Base-by-base conservation (phyloP, 2,797 vertebrate genomes). In the Sebastes minor region DNA sequence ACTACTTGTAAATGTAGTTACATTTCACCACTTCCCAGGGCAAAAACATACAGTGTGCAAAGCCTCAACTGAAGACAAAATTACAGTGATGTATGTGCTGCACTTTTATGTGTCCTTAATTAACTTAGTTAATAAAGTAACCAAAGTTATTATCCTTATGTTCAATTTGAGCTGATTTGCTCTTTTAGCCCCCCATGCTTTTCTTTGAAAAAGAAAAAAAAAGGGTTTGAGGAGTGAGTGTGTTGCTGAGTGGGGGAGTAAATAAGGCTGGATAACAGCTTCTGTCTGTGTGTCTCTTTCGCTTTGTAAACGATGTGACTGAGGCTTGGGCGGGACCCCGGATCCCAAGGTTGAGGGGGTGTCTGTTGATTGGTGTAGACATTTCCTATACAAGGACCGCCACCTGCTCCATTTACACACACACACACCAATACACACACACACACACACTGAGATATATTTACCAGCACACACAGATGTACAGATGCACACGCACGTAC, bases 301-400 rank as follows among this genome's bases (percentile, higher is more conserved):
- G 88, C 88, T 95, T 94, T 93, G 73, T 75, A 83, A 80, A 73
- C 74, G 49, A 78, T 85, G 88, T 92, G 91, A 94, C 84, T 85
- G 88, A 93, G 81, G 89, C 81, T 80, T 88, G 87, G 90, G 84
- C 85, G 85, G 89, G 89, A 93, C 92, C 89, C 80, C 35, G 65
- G 84, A 88, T 89, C 90, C 90, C 93, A 95, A 95, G 94, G 95
- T 95, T 95, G 95, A 95, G 89, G 90, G 84, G 92, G 81, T 87
- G 89, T 88, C 85, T 81, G 83, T 78, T 95, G 95, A 96, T 96
- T 95, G 92, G 89, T 89, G 88, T 93, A 89, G 95, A 95, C 95
- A 68, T 94, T 94, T 94, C 90, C 90, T 92, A 89, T 92, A 93
- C 88, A 85, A 84, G 90, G 84, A 79, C 71, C 86, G 59, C 89